Evolutionary conservation across 2,888 invertebrate species (phyloP), one percentile per base, ranked within the genome.

Genomic region (Trachelus stipa): DNA sequence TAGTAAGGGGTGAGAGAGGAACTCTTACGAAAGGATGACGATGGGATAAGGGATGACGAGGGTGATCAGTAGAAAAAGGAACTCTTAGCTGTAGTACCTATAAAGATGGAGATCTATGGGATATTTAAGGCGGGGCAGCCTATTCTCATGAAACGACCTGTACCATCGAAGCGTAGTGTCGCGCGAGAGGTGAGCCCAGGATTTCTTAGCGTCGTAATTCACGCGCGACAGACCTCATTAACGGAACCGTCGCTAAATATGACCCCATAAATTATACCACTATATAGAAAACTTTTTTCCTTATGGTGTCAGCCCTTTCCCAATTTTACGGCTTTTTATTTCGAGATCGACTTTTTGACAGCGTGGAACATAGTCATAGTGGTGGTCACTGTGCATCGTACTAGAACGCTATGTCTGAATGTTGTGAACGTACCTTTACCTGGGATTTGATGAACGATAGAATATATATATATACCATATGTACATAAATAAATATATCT

Each of bases 231-330:
- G 34, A 31, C 31, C 71, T 71, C 71, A 71, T 71, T 71, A 71
- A 71, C 71, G 77, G 69, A 30, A 34, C 35, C 34, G 31, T 40
- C 74, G 68, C 33, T 73, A 12, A 82, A 81, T 75, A 77, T 75
- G 75, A 34, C 35, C 71, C 74, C 73, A 79, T 80, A 76, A 80
- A 81, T 80, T 75, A 78, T 56, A 23, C 56, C 35, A 73, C 71
- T 79, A 79, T 79, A 80, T 75, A 76, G 78, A 73, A 78, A 78
- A 83, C 76, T 83, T 83, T 82, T 79, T 76, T 83, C 73, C 79
- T 83, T 80, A 77, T 77, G 80, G 74, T 23, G 23, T 76, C 74
- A 71, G 75, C 23, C 40, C 74, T n/a, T 69, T 34, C 68, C 68
- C 56, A 34, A 74, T 73, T 81, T 78, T 78, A 68, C 79, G 75